phyloP scores from a whole-genome alignment of 2,797 vertebrate genomes.

The Pterois miles region DNA sequence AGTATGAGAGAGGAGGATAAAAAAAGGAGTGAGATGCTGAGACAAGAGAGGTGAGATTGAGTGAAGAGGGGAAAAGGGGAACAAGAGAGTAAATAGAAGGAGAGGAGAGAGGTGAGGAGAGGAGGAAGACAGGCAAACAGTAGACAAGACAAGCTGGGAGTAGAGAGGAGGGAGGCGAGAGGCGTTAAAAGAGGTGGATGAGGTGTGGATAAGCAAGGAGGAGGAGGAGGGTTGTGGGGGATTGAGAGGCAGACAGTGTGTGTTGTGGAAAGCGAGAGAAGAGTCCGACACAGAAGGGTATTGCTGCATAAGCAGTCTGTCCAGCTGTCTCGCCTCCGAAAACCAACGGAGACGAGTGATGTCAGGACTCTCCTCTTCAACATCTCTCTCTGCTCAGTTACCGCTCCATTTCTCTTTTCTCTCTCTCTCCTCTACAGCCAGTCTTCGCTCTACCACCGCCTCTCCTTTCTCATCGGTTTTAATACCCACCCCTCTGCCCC shows the following conservation, averaged over 20 bases:
- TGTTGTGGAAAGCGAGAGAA: slow-evolving; percentile 2
- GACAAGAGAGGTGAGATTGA: slow-evolving; percentile 39
- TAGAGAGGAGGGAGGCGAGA: slow-evolving; percentile 42
- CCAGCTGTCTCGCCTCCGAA: slow-evolving; percentile 72
- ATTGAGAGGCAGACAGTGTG: slow-evolving; percentile 6
- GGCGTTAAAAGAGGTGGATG: slow-evolving; percentile 48
- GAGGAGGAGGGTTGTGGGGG: slow-evolving; percentile 1
- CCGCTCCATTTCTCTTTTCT: slow-evolving; percentile 13
- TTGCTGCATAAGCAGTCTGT: slow-evolving; percentile 82
- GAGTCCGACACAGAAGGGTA: slow-evolving; percentile 74
- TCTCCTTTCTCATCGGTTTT: slow-evolving; percentile 8
- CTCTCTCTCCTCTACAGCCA: neutral
- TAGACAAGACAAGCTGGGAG: slow-evolving; percentile 44
- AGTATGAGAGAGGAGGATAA: neutral
- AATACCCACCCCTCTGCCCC: neutral
- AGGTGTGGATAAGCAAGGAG: slow-evolving; percentile 45
- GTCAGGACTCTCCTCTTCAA: slow-evolving; percentile 64
- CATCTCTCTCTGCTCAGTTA: slow-evolving; percentile 50
- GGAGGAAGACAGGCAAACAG: slow-evolving; percentile 44
- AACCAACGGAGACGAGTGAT: slow-evolving; percentile 60
- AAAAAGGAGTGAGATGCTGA: slow-evolving; percentile 11
- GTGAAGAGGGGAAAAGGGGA: slow-evolving; percentile 37
- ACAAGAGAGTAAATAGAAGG: slow-evolving; percentile 31
- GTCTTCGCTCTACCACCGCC: neutral
- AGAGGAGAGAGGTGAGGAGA: neutral